Evolutionary conservation across 2,888 invertebrate genomes (phyloP), one percentile per base, ranked within the genome.

Genomic region (Diarsia rubi): DNA sequence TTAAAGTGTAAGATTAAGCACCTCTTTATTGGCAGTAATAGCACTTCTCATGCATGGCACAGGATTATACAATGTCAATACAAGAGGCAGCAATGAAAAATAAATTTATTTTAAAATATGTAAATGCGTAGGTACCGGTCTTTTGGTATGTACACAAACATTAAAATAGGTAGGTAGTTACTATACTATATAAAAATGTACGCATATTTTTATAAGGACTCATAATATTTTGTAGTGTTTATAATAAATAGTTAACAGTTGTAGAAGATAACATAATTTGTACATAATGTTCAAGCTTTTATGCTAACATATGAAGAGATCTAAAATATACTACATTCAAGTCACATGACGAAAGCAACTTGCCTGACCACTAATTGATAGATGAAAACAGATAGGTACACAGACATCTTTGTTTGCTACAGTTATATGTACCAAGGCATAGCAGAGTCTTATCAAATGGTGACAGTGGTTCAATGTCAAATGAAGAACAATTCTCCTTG

Each of bases 401-500:
- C 59, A 54, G 49, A 63, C 37, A 62, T 60, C 54, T 73, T 66
- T 70, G 62, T 73, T 60, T 57, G 42, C 54, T 69, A 69, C 42
- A 64, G 49, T 70, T 57, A 37, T 72, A 66, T 47, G 27, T 57
- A 74, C 69, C 63, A 71, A 74, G 52, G 69, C 44, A 69, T 70
- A 80, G 52, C 65, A 73, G n/a, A 62, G 65, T 73, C 74, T 87
- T 87, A 87, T 87, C 86, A 84, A 80, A 79, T 59, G 73, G 72
- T 78, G 69, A 84, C 82, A 89, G 79, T 78, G 83, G 90, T 90
- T 91, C 91, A 92, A 90, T 90, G 92, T 90, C 88, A 90, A 83
- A 83, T 82, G 68, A 82, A 86, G 71, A 78, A 44, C 67, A 73
- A 81, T 82, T 88, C 79, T 86, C 88, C 89, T 89, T 90, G 89